A percentile compares a stretch with the other conserved stretches of the same genome.
Evolutionary conservation across 2,797 vertebrate species (phyloP).

Genomic region (Enteromius thamalakanensis): DNA sequence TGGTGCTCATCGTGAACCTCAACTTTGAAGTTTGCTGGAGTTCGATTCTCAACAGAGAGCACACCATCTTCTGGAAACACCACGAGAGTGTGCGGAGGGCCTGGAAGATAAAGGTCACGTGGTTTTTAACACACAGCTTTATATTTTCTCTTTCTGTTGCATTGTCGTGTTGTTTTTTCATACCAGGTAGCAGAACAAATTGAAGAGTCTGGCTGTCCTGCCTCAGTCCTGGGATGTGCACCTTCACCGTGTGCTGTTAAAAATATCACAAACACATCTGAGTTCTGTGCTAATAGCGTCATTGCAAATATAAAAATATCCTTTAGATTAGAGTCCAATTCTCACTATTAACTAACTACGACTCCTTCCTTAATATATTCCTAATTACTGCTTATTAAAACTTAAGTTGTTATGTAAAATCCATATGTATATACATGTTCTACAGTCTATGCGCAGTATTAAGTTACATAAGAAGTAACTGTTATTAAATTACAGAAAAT

Average conservation of each 20-base stretch:
- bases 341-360: no score
- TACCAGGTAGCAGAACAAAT: constrained; percentile 51
- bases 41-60: constrained; percentile 76
- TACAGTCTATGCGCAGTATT: no score
- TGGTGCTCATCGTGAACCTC: constrained; percentile 86
- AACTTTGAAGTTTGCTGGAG: constrained; percentile 78
- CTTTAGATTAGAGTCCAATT: no score
- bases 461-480: no score
- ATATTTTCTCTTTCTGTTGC: not conserved
- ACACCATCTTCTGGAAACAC: constrained; percentile 45
- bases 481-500: no score
- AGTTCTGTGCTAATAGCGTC: not conserved
- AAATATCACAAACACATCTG: not conserved
- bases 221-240: constrained; percentile 48
- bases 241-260: constrained; percentile 56
- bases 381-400: no score
- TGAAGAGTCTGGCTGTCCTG: constrained; percentile 47
- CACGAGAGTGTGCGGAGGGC: constrained; percentile 49
- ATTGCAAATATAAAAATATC: not conserved
- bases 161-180: constrained; percentile 10
- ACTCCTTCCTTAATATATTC: no score
- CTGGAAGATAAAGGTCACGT: constrained; percentile 8
- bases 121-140: not conserved
- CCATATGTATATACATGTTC: no score
- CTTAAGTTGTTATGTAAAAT: no score